Evolutionary conservation across 2,888 invertebrate species (phyloP).

Genomic region (Harpalus rubripes): DNA sequence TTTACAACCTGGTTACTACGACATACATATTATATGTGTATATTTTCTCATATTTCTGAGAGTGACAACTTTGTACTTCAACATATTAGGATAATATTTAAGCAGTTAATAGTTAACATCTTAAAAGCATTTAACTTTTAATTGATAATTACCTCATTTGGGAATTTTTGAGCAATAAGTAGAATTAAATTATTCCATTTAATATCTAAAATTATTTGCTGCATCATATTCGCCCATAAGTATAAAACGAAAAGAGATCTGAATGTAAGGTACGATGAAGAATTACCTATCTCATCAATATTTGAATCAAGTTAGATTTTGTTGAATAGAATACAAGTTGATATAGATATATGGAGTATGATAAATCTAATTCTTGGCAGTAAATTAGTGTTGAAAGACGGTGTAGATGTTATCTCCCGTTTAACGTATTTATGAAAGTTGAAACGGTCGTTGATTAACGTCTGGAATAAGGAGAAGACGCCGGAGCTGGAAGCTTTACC

Average conservation of each 20-base stretch:
- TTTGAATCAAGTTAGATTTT: background rate
- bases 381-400: background rate
- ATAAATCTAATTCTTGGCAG: background rate
- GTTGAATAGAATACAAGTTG: background rate
- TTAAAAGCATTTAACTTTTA: too few species aligned
- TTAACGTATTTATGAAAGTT: conserved; percentile 55
- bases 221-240: background rate
- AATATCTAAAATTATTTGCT: too few species aligned
- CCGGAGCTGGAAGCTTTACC: conserved; percentile 10
- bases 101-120: too few species aligned
- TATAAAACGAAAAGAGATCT: background rate
- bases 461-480: conserved; percentile 15
- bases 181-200: too few species aligned
- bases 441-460: conserved; percentile 49
- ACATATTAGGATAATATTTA: too few species aligned
- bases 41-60: too few species aligned
- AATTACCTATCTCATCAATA: background rate
- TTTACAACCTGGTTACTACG: too few species aligned
- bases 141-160: too few species aligned
- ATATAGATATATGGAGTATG: background rate
- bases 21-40: too few species aligned
- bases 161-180: too few species aligned
- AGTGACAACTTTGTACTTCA: too few species aligned
- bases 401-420: conserved; percentile 10
- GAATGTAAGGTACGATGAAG: background rate